Conservation (phyloP, 2,797 vertebrate species). For the Cryptoblepharus egeriae region DNA sequence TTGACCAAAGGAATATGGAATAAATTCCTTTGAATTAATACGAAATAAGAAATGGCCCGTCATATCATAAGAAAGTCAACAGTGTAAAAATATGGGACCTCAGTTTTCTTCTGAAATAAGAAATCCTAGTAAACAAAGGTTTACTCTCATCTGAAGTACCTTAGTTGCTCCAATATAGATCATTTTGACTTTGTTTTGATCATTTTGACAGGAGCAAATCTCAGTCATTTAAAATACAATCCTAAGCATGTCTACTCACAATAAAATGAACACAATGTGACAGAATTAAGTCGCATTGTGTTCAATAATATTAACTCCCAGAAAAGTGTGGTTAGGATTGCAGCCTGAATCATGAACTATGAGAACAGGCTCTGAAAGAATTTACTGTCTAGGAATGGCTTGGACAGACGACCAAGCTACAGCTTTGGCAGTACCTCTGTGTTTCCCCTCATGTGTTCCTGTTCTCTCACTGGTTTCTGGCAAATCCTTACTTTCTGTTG, state of each 20-base stretch:
- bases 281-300: no score
- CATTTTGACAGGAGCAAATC: no score
- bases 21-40: no score
- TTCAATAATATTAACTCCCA: no score
- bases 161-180: slow-evolving; percentile 10
- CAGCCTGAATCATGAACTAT: no score
- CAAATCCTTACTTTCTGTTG: neutral
- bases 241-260: no score
- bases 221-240: no score
- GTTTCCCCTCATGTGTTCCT: neutral
- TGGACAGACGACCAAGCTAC: neutral
- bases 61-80: neutral
- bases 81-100: neutral
- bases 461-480: neutral
- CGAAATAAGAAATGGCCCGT: neutral
- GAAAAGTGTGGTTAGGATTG: no score
- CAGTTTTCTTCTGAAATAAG: neutral
- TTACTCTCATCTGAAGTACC: neutral
- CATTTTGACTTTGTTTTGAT: slow-evolving; percentile 22
- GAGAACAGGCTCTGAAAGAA: slow-evolving; percentile 27
- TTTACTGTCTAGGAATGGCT: neutral
- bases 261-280: no score
- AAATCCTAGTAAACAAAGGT: no score
- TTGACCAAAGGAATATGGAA: neutral
- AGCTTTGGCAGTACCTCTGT: no score